phyloP scores from a whole-genome alignment of 2,797 vertebrate species.

The Scolopax rusticola region DNA sequence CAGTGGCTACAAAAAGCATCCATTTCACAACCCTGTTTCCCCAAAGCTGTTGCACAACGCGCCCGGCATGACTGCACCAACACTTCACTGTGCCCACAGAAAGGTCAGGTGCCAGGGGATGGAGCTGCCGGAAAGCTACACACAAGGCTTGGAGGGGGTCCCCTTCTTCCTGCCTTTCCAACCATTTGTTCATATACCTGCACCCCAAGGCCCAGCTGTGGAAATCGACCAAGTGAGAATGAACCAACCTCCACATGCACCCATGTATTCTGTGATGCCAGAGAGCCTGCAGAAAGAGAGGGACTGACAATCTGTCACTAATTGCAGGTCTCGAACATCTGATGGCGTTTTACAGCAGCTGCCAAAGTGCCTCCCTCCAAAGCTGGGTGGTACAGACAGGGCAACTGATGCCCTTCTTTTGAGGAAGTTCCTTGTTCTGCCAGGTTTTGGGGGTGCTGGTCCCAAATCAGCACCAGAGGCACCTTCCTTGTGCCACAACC shows the following conservation, averaged over 20 bases:
- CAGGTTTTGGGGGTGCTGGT: neutral
- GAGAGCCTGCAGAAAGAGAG: neutral
- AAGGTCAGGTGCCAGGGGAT: accelerated
- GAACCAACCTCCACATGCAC: neutral
- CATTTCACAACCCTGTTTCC: neutral
- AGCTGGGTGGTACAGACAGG: accelerated
- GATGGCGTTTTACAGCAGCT: neutral
- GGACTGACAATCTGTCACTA: neutral
- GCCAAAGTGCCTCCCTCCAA: neutral
- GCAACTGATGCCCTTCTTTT: neutral
- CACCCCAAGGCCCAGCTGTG: neutral
- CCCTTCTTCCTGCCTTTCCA: neutral
- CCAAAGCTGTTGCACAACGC: accelerated
- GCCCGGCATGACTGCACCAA: accelerated
- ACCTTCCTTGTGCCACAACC: accelerated
- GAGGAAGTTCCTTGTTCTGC: neutral
- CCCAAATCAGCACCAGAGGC: neutral
- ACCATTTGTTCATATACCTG: accelerated
- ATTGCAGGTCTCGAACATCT: accelerated
- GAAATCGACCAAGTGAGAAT: neutral
- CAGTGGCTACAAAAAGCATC: neutral
- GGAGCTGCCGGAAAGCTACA: neutral
- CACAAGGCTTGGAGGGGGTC: neutral
- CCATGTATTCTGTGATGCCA: accelerated
- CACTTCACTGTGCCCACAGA: accelerated